Evolutionary conservation across 2,113 vertebrate species (phyloP), one percentile per base, ranked within the genome.

Genomic region (Myrmophylax atrothorax): DNA sequence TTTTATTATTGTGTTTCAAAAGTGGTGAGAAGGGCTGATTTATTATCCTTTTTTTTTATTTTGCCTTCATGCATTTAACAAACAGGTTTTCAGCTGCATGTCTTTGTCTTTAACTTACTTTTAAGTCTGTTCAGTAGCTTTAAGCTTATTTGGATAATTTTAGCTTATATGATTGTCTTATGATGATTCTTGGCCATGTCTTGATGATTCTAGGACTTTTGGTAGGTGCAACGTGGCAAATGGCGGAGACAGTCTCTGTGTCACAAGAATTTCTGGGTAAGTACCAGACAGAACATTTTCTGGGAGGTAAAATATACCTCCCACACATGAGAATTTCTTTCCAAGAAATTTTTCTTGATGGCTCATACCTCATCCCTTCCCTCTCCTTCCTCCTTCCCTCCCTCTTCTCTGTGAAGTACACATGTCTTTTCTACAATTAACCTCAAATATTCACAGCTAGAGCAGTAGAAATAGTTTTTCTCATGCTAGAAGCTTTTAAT

Each of bases 321-420:
- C 80, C 20, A 44, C 66, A 72, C 44, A 95, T 14, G 60, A 91
- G 77, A 91, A 50, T 74, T 89, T 86, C 68, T 87, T 93, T 87
- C 58, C 77, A 87, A 62, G 7, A 64, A 53, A 0, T 84, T 84
- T 91, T 87, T 70, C 59, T 62, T 84, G 68, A 84, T 52, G 25
- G 50, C 24, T 91, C 50, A 87, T 53, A 46, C 42, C 20, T 77
- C 8, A 3, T 29, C 12, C 11, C 8, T 90, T 22, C 42, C 46
- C 23, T 38, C 35, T 23, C 26, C 9, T 94, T 10, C 23, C 1
- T 55, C 49, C 18, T 16, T 94, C 12, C 23, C 1, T 55, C 49
- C 18, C 18, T 81, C 44, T 72, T 50, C 33, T 62, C 24, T 76
- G 18, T 56, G 37, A 93, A 79, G 16, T 72, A 68, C 47, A 84